Conservation (phyloP, 2,888 invertebrate species). For the Eustalomyia histrio region DNA sequence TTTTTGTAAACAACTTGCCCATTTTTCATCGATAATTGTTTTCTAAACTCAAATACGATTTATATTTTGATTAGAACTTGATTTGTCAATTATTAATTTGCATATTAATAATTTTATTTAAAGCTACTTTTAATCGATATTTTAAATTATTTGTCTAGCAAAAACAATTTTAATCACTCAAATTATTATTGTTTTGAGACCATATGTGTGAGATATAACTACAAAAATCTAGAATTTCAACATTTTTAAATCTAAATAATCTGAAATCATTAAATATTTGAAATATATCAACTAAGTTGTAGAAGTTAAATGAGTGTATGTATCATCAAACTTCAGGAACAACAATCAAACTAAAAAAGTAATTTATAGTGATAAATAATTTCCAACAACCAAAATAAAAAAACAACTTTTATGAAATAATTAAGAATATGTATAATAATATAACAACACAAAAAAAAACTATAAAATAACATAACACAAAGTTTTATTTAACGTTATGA, state of each 20-base stretch:
- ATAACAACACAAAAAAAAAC: background rate
- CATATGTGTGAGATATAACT: too few species aligned
- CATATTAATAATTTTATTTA: too few species aligned
- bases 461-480: background rate
- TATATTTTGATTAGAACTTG: too few species aligned
- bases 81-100: too few species aligned
- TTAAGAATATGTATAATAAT: background rate
- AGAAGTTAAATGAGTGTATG: background rate
- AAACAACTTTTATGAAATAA: background rate
- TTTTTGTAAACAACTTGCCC: too few species aligned
- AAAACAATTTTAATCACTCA: too few species aligned
- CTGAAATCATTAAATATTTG: background rate
- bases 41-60: too few species aligned
- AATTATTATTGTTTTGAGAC: too few species aligned
- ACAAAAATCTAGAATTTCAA: too few species aligned
- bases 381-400: background rate
- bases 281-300: background rate
- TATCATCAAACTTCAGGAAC: background rate
- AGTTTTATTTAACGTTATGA: conserved; percentile 32
- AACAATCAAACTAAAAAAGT: background rate
- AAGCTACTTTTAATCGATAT: too few species aligned
- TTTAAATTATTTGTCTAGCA: too few species aligned
- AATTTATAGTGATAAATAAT: background rate
- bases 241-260: background rate
- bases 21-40: too few species aligned